These are phyloP conservation scores for Lateolabrax maculatus DNA, from an alignment of 2,797 vertebrate genomes.

Conservation along the genomic window DNA sequence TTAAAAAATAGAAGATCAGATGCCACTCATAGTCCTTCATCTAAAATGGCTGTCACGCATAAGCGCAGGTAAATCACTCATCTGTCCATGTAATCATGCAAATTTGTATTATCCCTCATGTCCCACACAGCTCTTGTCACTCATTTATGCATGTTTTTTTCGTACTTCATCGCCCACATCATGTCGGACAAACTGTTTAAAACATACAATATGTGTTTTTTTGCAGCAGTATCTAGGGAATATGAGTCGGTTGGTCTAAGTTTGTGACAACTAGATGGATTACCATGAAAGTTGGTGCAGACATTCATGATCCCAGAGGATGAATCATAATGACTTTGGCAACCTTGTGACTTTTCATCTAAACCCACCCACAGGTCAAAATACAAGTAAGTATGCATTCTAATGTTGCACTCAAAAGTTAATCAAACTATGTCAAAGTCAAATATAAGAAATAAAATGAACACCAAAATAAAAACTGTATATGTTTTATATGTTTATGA, in stretches of 20 bases:
- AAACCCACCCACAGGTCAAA: background rate
- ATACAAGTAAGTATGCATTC: background rate
- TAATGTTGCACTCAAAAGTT: background rate
- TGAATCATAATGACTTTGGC: slow-evolving; percentile 12
- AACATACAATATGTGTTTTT: slow-evolving; percentile 43
- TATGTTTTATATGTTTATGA: slow-evolving; percentile 8
- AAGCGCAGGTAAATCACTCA: slow-evolving; percentile 83
- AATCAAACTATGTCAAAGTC: background rate
- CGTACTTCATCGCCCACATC: slow-evolving; percentile 65
- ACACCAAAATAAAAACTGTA: background rate
- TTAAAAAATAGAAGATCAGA: slow-evolving; percentile 71
- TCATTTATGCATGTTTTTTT: slow-evolving; percentile 79
- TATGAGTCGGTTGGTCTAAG: background rate
- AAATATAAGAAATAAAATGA: background rate
- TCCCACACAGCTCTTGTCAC: slow-evolving; percentile 70
- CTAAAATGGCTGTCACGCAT: slow-evolving; percentile 80
- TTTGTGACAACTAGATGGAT: slow-evolving; percentile 24
- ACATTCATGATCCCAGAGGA: slow-evolving; percentile 3
- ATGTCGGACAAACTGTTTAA: slow-evolving; percentile 54
- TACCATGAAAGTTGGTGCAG: slow-evolving; percentile 6
- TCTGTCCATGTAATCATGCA: slow-evolving; percentile 85
- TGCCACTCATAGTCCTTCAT: slow-evolving; percentile 74
- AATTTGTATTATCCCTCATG: slow-evolving; percentile 81
- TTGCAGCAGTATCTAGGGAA: slow-evolving; percentile 21
- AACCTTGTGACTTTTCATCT: slow-evolving; percentile 1